Conservation (phyloP, 2,113 vertebrate genomes). For the Centropus bengalensis region DNA sequence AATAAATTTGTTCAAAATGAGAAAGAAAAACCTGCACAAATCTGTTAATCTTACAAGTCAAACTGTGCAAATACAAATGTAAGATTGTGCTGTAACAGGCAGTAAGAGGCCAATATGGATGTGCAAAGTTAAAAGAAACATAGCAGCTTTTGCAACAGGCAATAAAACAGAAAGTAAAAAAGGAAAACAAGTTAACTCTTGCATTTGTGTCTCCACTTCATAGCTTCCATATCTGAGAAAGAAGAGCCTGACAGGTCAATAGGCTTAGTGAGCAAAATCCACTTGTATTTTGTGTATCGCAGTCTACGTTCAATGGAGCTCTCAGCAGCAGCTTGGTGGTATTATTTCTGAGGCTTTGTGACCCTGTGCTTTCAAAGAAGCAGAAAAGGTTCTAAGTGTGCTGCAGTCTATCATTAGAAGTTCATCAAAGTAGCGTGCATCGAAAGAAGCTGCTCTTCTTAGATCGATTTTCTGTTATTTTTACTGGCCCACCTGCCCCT, state of each 20-base stretch:
- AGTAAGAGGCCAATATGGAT: constrained; percentile 68
- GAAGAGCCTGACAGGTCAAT: constrained; percentile 69
- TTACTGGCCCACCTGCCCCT: constrained; percentile 87
- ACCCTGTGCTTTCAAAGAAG: constrained; percentile 84
- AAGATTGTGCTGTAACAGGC: constrained; percentile 65
- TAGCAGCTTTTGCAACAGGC: constrained; percentile 77
- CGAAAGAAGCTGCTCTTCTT: constrained; percentile 96
- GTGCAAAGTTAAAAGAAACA: constrained; percentile 79
- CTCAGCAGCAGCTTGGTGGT: constrained; percentile 81
- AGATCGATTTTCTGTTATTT: constrained; percentile 95
- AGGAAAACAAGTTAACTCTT: constrained; percentile 70
- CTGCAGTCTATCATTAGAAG: constrained; percentile 78
- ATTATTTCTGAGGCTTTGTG: constrained; percentile 79
- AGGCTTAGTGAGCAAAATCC: constrained; percentile 67
- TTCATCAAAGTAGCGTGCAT: constrained; percentile 91
- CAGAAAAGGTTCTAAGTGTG: constrained; percentile 78
- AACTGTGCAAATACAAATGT: constrained; percentile 60
- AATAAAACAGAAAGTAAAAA: constrained; percentile 69
- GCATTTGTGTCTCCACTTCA: constrained; percentile 74
- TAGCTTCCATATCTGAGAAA: constrained; percentile 72
- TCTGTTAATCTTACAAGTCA: constrained; percentile 55
- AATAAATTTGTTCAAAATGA: neutral
- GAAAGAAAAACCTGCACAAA: constrained; percentile 37
- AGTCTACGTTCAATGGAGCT: constrained; percentile 75
- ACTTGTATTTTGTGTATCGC: constrained; percentile 56